Base-by-base conservation (phyloP, 1,140 invertebrate genomes). In the Laupala kohalensis region DNA sequence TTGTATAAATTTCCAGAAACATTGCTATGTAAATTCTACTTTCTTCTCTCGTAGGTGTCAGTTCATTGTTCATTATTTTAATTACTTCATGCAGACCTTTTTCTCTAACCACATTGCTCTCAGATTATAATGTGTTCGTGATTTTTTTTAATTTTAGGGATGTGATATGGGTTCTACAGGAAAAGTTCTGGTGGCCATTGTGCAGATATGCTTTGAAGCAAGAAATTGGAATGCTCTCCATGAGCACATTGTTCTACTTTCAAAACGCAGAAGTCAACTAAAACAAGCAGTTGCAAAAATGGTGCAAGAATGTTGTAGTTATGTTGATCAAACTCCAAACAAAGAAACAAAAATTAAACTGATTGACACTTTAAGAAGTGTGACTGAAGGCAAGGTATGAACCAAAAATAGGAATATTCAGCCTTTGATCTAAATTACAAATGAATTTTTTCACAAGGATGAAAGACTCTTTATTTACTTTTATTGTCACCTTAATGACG, bases 211-310 rank as follows among this genome's bases (percentile, higher is more conserved):
- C 79, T 94, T 88, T 80, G 93, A 98, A 76, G 91, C 92, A 5
- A 92, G 93, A 77, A 94, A 98, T 77, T 99, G 93, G 92, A 86
- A 90, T 78, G 87, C 91, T 2, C 83, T 99, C 0, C 98, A 97
- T 83, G 97, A 99, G 80, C 93, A 98, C 77, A 94, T 99, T 77
- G 85, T 93, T 26, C 77, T 95, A 5, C 81, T 99, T 15, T 94
- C 94, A 5, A 98, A 98, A 80, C 88, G 97, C 77, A 87, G 97
- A 65, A 95, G 95, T 26, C 97, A 99, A 79, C 86, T 99, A 9
- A 99, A 99, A 83, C 93, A 96, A 83, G 93, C 97, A 19, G 95
- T 99, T 2, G 95, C 95, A 0, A 98, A 98, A 83, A 99, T 99
- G 97, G 96, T 99, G 3, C 95, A 98, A 80, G 95, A 99, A 83